These are phyloP conservation scores for Agelastica alni DNA, from an alignment of 2,888 invertebrate genomes.

Conservation along the genomic window DNA sequence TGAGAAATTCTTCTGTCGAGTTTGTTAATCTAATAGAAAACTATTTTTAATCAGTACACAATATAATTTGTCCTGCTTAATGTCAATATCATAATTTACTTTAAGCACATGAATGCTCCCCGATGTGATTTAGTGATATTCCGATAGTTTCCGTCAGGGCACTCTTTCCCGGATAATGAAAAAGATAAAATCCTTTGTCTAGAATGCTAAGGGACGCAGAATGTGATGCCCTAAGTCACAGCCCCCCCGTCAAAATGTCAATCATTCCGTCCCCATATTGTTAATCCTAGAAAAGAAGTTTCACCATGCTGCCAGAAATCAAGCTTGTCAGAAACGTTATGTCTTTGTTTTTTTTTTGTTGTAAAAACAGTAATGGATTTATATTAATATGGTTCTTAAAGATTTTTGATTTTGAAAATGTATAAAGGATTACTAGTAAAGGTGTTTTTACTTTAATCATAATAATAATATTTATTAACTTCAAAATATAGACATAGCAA, in stretches of 20 bases:
- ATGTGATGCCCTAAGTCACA: constrained; percentile 8
- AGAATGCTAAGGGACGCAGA: neutral
- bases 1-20: no score
- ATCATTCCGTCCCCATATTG: constrained; percentile 22
- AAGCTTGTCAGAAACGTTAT: constrained; percentile 19
- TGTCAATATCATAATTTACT: constrained; percentile 9
- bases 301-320: constrained; percentile 13
- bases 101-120: constrained; percentile 7
- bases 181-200: constrained; percentile 23
- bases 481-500: no score
- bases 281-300: constrained; percentile 18
- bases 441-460: no score
- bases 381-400: no score
- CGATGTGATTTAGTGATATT: constrained; percentile 19
- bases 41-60: constrained; percentile 3
- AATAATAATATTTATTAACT: no score
- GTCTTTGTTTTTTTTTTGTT: neutral
- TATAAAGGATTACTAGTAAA: no score
- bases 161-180: constrained; percentile 20
- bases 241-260: constrained; percentile 24
- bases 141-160: constrained; percentile 1
- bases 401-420: no score
- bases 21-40: no score
- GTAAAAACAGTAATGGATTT: neutral
- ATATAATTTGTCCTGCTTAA: constrained; percentile 5